Evolutionary conservation across 2,113 vertebrate genomes (phyloP).

Genomic region (Meriones unguiculatus): DNA sequence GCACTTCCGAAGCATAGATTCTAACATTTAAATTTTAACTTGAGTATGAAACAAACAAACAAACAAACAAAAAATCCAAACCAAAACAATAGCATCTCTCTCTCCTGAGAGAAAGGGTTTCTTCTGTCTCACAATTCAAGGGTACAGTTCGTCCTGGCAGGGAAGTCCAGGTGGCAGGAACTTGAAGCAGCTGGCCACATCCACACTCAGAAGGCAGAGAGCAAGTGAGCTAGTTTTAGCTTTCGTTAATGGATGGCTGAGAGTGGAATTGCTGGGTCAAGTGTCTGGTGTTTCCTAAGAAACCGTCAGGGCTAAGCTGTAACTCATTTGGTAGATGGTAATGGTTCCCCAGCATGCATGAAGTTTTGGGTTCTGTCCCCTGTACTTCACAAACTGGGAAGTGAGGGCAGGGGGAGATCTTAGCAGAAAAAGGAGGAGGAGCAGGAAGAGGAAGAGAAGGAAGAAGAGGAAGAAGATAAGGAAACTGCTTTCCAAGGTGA

Average conservation of each 20-base stretch:
- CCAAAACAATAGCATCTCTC: background rate
- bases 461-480: background rate
- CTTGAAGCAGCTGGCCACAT: no score
- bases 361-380: background rate
- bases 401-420: background rate
- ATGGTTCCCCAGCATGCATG: background rate
- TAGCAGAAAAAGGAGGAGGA: background rate
- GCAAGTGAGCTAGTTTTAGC: background rate
- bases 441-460: background rate
- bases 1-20: background rate
- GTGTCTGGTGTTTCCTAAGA: background rate
- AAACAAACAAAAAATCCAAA: background rate
- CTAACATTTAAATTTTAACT: background rate
- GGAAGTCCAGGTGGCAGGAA: background rate
- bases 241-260: background rate
- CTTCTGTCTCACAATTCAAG: background rate
- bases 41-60: background rate
- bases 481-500: background rate
- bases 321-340: background rate
- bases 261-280: background rate
- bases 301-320: background rate
- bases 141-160: background rate
- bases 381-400: background rate
- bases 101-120: background rate
- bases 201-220: background rate